Evolutionary conservation across 1,140 invertebrate genomes (phyloP).

Genomic region (Samia ricini): DNA sequence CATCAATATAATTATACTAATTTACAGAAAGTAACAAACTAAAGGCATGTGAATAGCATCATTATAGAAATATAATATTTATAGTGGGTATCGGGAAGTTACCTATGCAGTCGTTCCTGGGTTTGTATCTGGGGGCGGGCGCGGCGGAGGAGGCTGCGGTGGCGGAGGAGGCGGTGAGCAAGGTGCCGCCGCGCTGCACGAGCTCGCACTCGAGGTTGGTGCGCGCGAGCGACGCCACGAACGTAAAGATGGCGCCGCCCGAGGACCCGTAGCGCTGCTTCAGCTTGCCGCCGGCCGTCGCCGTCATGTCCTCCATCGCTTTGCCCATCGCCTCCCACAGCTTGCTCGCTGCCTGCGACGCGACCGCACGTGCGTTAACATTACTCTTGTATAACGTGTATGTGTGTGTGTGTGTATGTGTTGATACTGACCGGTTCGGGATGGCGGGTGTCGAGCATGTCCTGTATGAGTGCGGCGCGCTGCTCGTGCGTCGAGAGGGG

Average conservation of each 20-base stretch:
- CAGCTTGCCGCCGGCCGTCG: constrained; percentile 81
- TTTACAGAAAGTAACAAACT: no score
- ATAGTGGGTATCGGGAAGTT: no score
- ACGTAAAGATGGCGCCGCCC: constrained; percentile 89
- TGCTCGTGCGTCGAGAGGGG: constrained; percentile 64
- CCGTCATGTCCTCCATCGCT: constrained; percentile 96
- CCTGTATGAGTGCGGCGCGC: constrained; percentile 10
- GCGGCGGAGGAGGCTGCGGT: neutral
- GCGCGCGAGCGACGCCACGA: constrained; percentile 93
- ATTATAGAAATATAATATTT: no score
- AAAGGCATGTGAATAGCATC: neutral
- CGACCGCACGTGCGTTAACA: neutral
- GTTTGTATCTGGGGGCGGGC: constrained; percentile 79
- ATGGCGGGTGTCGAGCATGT: constrained; percentile 18
- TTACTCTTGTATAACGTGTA: neutral
- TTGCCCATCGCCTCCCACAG: constrained; percentile 89
- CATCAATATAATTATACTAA: neutral
- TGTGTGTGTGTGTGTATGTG: neutral
- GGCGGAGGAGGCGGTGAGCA: constrained; percentile 77
- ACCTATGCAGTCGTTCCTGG: constrained; percentile 91
- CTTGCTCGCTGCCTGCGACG: constrained; percentile 78
- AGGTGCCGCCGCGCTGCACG: constrained; percentile 89
- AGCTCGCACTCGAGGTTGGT: constrained; percentile 96
- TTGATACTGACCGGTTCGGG: constrained; percentile 9
- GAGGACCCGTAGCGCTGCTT: constrained; percentile 79